These are phyloP conservation scores for Agapostemon virescens DNA, from an alignment of 2,888 invertebrate genomes.

Conservation along the genomic window DNA sequence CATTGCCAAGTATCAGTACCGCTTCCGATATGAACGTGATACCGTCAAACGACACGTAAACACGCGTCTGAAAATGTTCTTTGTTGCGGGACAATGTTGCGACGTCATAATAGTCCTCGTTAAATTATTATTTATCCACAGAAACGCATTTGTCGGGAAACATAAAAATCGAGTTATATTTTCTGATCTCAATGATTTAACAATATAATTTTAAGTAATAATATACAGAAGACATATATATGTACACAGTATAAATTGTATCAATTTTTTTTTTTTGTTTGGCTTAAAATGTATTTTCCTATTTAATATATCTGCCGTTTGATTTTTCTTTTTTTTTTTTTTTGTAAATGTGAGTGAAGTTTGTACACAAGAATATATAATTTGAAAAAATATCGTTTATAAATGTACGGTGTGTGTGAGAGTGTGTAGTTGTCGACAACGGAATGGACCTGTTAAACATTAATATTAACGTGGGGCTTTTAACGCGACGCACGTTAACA, in stretches of 20 bases:
- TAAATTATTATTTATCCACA: constrained; percentile 27
- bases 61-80: background rate
- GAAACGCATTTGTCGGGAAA: constrained; percentile 18
- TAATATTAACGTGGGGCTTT: background rate
- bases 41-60: constrained; percentile 49
- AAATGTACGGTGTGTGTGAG: constrained; percentile 10
- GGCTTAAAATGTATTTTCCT: constrained; percentile 40
- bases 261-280: constrained; percentile 19
- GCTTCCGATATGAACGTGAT: constrained; percentile 66
- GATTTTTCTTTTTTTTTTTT: constrained; percentile 42
- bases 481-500: constrained; percentile 11
- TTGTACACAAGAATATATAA: constrained; percentile 45
- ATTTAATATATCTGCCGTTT: constrained; percentile 52
- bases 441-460: constrained; percentile 5
- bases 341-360: constrained; percentile 52
- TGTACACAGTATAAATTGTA: constrained; percentile 37
- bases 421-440: constrained; percentile 23
- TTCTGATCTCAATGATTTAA: constrained; percentile 45
- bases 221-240: constrained; percentile 35
- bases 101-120: background rate
- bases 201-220: constrained; percentile 44
- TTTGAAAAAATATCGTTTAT: constrained; percentile 41
- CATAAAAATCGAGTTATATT: constrained; percentile 39
- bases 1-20: constrained; percentile 70
- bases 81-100: background rate